These are phyloP conservation scores for Nothocercus julius DNA, from an alignment of 2,113 vertebrate species.

Conservation along the genomic window DNA sequence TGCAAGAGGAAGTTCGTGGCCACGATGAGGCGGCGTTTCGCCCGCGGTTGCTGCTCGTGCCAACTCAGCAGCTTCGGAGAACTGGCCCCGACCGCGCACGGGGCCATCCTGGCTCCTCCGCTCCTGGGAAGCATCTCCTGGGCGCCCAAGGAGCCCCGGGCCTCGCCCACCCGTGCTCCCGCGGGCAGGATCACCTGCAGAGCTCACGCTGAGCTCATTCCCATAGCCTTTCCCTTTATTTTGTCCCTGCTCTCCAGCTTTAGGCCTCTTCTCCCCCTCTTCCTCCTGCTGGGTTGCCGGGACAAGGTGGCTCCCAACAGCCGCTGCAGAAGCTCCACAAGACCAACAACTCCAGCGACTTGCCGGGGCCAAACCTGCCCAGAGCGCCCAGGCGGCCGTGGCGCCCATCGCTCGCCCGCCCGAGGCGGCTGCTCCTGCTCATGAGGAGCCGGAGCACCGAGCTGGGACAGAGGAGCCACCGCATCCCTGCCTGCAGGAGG, in stretches of 20 bases:
- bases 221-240: background rate
- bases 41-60: accelerated
- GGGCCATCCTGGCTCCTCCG: background rate
- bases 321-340: background rate
- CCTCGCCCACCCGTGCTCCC: no score
- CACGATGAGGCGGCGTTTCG: background rate
- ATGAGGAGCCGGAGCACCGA: background rate
- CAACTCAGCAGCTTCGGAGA: background rate
- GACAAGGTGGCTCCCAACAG: background rate
- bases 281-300: background rate
- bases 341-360: background rate
- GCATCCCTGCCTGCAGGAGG: background rate
- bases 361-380: background rate
- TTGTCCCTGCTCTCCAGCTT: background rate
- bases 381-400: no score
- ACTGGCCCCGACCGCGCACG: background rate
- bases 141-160: no score
- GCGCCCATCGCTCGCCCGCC: no score
- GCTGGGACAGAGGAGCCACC: background rate
- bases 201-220: background rate
- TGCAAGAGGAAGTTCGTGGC: constrained; percentile 31
- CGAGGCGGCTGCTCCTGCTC: background rate
- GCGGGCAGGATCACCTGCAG: accelerated
- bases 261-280: background rate
- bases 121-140: background rate